A percentile compares a stretch with the other conserved stretches of the same genome.
Conservation (phyloP, 2,888 invertebrate species). For the Hofmannophila pseudospretella region DNA sequence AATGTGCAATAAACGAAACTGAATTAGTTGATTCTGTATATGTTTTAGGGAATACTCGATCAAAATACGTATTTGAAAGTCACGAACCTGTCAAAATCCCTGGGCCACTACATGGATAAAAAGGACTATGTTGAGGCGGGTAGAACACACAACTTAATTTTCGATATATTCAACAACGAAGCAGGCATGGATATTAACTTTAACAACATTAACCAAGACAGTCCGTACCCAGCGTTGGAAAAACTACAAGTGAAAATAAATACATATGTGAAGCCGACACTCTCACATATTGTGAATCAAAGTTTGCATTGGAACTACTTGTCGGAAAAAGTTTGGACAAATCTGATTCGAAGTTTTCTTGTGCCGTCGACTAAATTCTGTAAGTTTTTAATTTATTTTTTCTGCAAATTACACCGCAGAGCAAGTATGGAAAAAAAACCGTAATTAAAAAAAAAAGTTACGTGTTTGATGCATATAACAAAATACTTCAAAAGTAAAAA, state of each 20-base stretch:
- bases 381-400: constrained; percentile 32
- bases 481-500: too few species aligned
- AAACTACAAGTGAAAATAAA: constrained; percentile 42
- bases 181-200: constrained; percentile 45
- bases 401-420: too few species aligned
- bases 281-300: constrained; percentile 47
- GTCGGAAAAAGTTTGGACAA: constrained; percentile 38
- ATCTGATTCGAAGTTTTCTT: constrained; percentile 44
- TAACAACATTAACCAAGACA: constrained; percentile 51
- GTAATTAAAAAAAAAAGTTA: too few species aligned
- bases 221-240: constrained; percentile 41
- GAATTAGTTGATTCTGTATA: too few species aligned
- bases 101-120: constrained; percentile 40
- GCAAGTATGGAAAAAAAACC: too few species aligned
- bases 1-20: too few species aligned
- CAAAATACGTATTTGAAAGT: constrained; percentile 37
- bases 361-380: constrained; percentile 55
- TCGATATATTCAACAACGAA: constrained; percentile 33
- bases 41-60: constrained; percentile 59
- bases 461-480: too few species aligned
- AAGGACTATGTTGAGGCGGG: constrained; percentile 34
- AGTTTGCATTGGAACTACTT: constrained; percentile 47
- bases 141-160: constrained; percentile 33
- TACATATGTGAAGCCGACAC: constrained; percentile 50
- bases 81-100: constrained; percentile 32